These are phyloP conservation scores for Cataglyphis livida DNA, from an alignment of 2,888 invertebrate genomes.

Conservation along the genomic window DNA sequence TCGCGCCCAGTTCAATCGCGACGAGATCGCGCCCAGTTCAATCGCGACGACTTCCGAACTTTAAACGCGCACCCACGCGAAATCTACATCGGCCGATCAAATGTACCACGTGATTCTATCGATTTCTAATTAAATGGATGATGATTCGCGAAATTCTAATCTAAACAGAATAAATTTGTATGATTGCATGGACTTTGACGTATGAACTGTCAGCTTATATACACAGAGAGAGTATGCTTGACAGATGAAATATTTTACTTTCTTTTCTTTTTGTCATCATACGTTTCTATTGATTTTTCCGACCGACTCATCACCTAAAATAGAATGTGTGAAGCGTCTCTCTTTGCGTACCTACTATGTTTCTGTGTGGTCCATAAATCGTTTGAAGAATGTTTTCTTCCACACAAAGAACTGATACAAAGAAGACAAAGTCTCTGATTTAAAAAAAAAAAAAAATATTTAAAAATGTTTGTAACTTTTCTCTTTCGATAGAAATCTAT, in stretches of 20 bases:
- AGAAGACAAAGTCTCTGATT: not conserved
- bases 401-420: not conserved
- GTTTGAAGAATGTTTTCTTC: not conserved
- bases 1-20: conserved; percentile 42
- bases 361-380: not conserved
- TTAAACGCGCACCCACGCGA: conserved; percentile 47
- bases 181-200: not conserved
- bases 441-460: conserved; percentile 30
- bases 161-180: not conserved
- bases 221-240: not conserved
- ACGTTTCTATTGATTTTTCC: conserved; percentile 16
- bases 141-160: not conserved
- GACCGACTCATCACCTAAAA: too few relatives aligned
- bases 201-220: not conserved
- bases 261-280: conserved; percentile 8
- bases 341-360: conserved; percentile 4
- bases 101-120: not conserved
- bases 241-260: conserved; percentile 20
- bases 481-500: not conserved
- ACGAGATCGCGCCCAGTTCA: conserved; percentile 46
- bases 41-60: conserved; percentile 48
- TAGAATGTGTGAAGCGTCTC: conserved; percentile 10
- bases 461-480: conserved; percentile 2
- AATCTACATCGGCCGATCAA: not conserved
- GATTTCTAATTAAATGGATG: not conserved